Conservation (phyloP, 1,140 invertebrate genomes). For the Pseudomyrmex pallidus region DNA sequence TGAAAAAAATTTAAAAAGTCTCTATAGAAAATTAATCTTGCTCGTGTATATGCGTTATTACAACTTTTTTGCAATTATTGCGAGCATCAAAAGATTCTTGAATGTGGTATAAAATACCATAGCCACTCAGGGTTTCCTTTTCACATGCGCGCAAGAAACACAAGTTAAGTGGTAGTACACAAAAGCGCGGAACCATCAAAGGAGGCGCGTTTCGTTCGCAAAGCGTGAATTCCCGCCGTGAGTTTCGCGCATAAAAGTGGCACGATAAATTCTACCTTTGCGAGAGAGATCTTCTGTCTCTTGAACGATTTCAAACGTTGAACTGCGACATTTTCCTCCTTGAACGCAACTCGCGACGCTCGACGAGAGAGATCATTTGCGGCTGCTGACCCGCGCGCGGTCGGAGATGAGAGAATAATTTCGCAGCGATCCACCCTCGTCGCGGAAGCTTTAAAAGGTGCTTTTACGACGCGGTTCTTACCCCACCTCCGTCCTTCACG, state of each 20-base stretch:
- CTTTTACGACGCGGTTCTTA: conserved; percentile 59
- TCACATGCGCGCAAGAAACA: not conserved
- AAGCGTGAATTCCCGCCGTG: conserved; percentile 8
- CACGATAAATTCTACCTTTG: conserved; percentile 23
- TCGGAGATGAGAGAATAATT: conserved; percentile 60
- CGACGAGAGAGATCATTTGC: conserved; percentile 4
- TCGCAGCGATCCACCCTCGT: conserved; percentile 9
- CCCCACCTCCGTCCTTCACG: not conserved
- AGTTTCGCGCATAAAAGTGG: not conserved
- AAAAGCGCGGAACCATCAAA: conserved; percentile 40
- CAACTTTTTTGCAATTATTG: too few species aligned
- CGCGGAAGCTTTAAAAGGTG: conserved; percentile 59
- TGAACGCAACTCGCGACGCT: not conserved
- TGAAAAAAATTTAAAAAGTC: too few species aligned
- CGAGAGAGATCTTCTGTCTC: not conserved
- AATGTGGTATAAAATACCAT: not conserved
- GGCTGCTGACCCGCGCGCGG: not conserved
- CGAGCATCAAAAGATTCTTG: not conserved
- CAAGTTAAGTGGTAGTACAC: not conserved
- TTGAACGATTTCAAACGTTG: conserved; percentile 28
- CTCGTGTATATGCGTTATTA: too few species aligned
- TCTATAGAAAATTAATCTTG: too few species aligned
- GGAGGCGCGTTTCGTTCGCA: not conserved
- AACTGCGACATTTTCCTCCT: conserved; percentile 12
- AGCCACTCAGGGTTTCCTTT: not conserved